Conservation (phyloP, 2,113 vertebrate genomes). For the Albula goreensis region DNA sequence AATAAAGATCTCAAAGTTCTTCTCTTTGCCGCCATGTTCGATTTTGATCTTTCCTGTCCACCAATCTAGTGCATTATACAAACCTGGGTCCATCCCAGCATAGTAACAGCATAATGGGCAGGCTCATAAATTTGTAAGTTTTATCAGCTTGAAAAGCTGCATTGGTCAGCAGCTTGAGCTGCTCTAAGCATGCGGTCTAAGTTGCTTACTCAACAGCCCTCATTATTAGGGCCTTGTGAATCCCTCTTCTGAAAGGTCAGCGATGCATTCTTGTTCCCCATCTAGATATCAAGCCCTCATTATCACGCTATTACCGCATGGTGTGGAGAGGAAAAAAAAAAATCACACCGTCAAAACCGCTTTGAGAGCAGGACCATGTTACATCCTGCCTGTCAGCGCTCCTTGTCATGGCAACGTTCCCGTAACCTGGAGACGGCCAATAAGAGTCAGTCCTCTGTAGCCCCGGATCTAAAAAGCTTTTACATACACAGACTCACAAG, state of each 20-base stretch:
- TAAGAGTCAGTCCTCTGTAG: background rate
- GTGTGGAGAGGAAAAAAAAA: background rate
- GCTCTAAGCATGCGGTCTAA: background rate
- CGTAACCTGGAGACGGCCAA: conserved; percentile 64
- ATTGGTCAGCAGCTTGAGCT: background rate
- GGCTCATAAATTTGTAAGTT: background rate
- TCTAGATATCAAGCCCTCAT: background rate
- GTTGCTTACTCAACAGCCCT: conserved; percentile 18
- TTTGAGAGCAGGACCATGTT: background rate
- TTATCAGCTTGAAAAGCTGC: background rate
- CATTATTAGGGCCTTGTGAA: background rate
- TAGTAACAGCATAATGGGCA: background rate
- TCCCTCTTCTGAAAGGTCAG: conserved; percentile 4
- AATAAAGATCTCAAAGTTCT: too few relatives aligned
- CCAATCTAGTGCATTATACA: background rate
- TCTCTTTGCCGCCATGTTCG: too few relatives aligned
- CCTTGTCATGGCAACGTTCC: background rate
- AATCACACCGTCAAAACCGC: background rate
- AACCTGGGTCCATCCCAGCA: background rate
- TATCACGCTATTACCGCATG: background rate
- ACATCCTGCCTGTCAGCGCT: background rate
- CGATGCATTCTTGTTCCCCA: background rate
- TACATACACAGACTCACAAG: conserved; percentile 66
- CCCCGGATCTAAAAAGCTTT: conserved; percentile 56
- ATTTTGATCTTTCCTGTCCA: too few relatives aligned